A percentile compares a stretch with the other conserved stretches of the same genome.
phyloP scores from a whole-genome alignment of 2,888 invertebrate genomes.

The Nineta flava region DNA sequence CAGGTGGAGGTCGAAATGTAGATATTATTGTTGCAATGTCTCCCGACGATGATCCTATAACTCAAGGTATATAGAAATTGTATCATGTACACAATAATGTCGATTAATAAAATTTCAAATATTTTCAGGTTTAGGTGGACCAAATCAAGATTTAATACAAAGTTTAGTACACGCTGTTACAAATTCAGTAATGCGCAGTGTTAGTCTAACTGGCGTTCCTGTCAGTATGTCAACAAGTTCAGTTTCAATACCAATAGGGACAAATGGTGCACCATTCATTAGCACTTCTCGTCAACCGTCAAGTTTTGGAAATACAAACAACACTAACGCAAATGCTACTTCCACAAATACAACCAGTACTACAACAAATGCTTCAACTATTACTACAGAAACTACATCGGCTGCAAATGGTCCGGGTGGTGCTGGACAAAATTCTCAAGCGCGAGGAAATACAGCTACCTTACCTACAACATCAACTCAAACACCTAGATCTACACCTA shows the following conservation, averaged over 20 bases:
- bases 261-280: not conserved
- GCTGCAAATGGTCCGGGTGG: constrained; percentile 15
- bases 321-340: not conserved
- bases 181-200: constrained; percentile 5
- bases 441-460: constrained; percentile 46
- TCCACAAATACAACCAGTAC: constrained; percentile 4
- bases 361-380: constrained; percentile 9
- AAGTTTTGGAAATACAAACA: not conserved
- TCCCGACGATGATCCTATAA: constrained; percentile 1
- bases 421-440: constrained; percentile 29
- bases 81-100: too few relatives aligned
- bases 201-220: constrained; percentile 8
- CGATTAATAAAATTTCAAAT: too few relatives aligned
- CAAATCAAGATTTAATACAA: constrained; percentile 3
- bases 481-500: constrained; percentile 43
- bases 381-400: constrained; percentile 10
- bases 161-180: constrained; percentile 6
- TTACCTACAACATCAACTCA: constrained; percentile 56
- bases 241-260: constrained; percentile 10
- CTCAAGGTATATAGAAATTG: not conserved
- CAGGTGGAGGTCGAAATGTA: not conserved
- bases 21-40: constrained; percentile 7
- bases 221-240: constrained; percentile 10
- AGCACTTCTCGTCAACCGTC: not conserved
- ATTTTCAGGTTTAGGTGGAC: not conserved